These are phyloP conservation scores for Apodemia zela DNA, from an alignment of 2,888 invertebrate genomes.

Conservation along the genomic window DNA sequence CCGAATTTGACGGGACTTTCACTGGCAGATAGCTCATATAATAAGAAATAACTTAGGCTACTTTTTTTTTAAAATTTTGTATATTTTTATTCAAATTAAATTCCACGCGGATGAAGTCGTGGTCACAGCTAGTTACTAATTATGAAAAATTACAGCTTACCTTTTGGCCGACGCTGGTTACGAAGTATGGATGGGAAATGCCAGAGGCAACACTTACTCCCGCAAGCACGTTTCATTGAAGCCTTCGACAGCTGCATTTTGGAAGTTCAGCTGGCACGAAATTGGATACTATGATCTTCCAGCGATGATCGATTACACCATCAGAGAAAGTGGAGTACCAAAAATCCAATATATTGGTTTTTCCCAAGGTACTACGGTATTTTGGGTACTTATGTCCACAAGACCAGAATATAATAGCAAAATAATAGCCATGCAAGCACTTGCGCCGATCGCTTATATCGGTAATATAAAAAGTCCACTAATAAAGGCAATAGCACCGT, in stretches of 20 bases:
- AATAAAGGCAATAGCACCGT: conserved; percentile 63
- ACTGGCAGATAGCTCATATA: too few relatives aligned
- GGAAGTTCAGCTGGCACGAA: conserved; percentile 86
- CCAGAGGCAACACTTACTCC: conserved; percentile 89
- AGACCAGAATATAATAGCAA: conserved; percentile 81
- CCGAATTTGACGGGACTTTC: too few relatives aligned
- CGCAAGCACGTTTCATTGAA: conserved; percentile 75
- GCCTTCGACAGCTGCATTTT: conserved; percentile 56
- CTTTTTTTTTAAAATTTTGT: too few relatives aligned
- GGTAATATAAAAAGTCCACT: conserved; percentile 69
- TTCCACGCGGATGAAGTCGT: too few relatives aligned
- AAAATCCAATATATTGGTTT: conserved; percentile 86
- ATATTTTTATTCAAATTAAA: too few relatives aligned
- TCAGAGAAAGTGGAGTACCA: conserved; percentile 72
- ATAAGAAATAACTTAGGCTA: too few relatives aligned
- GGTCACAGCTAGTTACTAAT: too few relatives aligned
- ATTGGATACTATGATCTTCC: conserved; percentile 88
- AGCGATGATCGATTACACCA: conserved; percentile 85
- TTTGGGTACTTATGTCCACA: conserved; percentile 80
- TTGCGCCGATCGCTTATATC: conserved; percentile 82
- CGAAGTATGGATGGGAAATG: conserved; percentile 93
- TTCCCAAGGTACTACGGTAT: conserved; percentile 84
- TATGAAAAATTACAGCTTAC: conserved; percentile 76
- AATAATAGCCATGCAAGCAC: conserved; percentile 76
- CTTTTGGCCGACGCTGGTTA: conserved; percentile 85